phyloP scores from a whole-genome alignment of 1,140 invertebrate species.

The Rhynchophorus ferrugineus region DNA sequence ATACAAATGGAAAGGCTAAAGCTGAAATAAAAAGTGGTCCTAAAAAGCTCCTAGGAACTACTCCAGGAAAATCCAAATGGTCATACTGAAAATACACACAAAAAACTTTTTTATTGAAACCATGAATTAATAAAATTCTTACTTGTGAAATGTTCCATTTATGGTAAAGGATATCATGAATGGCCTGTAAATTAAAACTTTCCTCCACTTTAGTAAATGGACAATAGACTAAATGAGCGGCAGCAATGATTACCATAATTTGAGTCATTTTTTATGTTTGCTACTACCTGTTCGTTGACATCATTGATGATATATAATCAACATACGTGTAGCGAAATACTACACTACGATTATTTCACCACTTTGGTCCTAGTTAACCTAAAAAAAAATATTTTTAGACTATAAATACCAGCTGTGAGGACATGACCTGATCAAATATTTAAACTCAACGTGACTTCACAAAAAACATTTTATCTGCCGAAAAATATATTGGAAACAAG shows the following conservation, averaged over 20 bases:
- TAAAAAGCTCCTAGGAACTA: conserved; percentile 94
- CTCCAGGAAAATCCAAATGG: conserved; percentile 95
- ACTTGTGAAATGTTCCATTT: conserved; percentile 77
- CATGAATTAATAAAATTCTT: conserved; percentile 26
- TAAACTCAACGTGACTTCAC: not conserved
- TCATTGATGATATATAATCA: conserved; percentile 18
- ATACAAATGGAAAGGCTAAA: conserved; percentile 69
- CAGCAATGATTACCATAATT: conserved; percentile 48
- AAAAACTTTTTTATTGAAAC: not conserved
- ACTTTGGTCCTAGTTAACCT: not conserved
- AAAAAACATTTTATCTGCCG: too few species aligned
- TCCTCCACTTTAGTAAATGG: conserved; percentile 99
- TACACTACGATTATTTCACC: not conserved
- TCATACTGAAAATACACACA: conserved; percentile 76
- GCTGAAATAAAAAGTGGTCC: conserved; percentile 81
- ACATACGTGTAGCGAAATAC: not conserved
- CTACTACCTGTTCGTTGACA: conserved; percentile 27
- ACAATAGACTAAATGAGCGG: conserved; percentile 75
- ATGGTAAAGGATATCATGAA: conserved; percentile 93
- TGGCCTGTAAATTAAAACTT: conserved; percentile 97
- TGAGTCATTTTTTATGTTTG: conserved; percentile 35
- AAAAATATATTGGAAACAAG: too few species aligned
- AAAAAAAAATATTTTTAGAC: not conserved
- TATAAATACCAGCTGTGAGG: not conserved
- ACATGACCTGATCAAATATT: not conserved